Conservation (phyloP, 2,113 vertebrate species). For the Morone saxatilis region DNA sequence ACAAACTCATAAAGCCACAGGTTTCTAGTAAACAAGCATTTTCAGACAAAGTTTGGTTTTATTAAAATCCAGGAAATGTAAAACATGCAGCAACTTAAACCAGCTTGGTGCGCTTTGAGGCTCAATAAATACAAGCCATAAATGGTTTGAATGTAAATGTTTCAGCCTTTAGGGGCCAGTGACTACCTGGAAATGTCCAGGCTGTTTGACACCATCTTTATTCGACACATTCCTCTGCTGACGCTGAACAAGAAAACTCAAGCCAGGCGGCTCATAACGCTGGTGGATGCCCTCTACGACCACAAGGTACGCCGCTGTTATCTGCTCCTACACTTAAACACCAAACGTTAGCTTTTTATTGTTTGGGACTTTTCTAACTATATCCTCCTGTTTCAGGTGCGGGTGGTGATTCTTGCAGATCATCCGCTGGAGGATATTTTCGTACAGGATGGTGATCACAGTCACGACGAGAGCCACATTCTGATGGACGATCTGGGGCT, state of each 20-base stretch:
- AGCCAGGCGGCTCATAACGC: constrained; percentile 94
- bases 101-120: not conserved
- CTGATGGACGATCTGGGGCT: constrained; percentile 96
- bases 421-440: constrained; percentile 89
- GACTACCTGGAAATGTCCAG: constrained; percentile 95
- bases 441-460: constrained; percentile 82
- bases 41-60: not conserved
- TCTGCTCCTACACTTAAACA: no score
- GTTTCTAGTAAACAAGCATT: not conserved
- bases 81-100: not conserved
- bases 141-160: constrained; percentile 42
- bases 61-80: not conserved
- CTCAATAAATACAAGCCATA: not conserved
- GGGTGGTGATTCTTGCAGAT: constrained; percentile 90
- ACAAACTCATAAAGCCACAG: not conserved
- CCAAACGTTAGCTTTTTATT: not conserved
- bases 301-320: constrained; percentile 87
- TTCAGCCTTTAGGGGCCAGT: constrained; percentile 95
- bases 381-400: constrained; percentile 84
- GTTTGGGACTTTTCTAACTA: no score
- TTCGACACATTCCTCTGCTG: constrained; percentile 92
- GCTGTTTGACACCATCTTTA: constrained; percentile 93
- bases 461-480: constrained; percentile 87
- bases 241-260: constrained; percentile 92
- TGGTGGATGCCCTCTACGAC: constrained; percentile 95